phyloP scores from a whole-genome alignment of 2,113 vertebrate species.

The Prunella himalayana region DNA sequence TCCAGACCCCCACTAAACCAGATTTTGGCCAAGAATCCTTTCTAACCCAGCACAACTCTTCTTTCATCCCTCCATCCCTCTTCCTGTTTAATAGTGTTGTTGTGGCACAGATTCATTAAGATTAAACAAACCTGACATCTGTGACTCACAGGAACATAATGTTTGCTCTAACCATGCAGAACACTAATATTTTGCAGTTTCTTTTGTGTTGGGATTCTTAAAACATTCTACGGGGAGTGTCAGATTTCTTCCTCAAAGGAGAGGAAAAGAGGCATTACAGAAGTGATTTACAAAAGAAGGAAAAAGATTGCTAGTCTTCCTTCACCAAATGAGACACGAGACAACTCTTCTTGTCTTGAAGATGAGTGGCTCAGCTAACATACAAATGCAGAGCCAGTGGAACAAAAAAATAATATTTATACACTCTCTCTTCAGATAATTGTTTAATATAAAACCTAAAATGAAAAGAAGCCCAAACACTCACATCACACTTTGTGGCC shows the following conservation, averaged over 20 bases:
- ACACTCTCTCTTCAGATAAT: neutral
- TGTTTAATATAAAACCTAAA: neutral
- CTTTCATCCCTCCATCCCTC: neutral
- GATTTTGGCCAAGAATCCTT: neutral
- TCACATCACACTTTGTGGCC: neutral
- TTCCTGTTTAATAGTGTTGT: constrained; percentile 28
- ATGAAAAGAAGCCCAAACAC: neutral
- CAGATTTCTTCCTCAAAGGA: neutral
- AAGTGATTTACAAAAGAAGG: neutral
- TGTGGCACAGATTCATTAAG: constrained; percentile 8
- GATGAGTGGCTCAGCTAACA: neutral
- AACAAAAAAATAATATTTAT: neutral
- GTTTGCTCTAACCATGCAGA: constrained; percentile 24
- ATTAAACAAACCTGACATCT: constrained; percentile 52
- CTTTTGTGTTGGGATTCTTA: neutral
- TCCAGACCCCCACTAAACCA: neutral
- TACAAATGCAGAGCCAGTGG: neutral
- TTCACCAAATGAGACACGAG: neutral
- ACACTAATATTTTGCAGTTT: neutral
- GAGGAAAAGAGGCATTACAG: neutral
- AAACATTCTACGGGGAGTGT: neutral
- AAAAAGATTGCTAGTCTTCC: neutral
- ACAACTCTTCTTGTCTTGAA: neutral
- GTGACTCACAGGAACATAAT: constrained; percentile 32
- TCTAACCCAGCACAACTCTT: neutral